These are phyloP conservation scores for Pristionchus maxplancki DNA, from an alignment of 2,888 invertebrate species.

Conservation along the genomic window DNA sequence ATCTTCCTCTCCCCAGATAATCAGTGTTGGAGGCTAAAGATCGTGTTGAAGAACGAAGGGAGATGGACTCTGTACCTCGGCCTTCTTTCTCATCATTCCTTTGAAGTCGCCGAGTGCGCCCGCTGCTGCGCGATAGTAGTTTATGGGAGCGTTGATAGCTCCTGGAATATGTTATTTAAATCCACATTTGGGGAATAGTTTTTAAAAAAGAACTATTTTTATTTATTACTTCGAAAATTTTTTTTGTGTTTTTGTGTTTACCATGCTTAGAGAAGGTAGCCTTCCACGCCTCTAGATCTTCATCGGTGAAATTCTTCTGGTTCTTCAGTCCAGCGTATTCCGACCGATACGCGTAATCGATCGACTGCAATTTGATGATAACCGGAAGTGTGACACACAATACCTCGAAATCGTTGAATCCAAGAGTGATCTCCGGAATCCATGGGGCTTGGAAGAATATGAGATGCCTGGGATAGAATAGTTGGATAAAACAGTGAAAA, in stretches of 20 bases:
- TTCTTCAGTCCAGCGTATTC: constrained; percentile 62
- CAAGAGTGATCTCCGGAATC: constrained; percentile 84
- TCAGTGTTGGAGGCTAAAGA: constrained; percentile 75
- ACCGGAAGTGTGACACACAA: constrained; percentile 84
- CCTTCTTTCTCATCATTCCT: constrained; percentile 71
- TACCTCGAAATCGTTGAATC: constrained; percentile 83
- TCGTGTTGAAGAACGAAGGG: too few species aligned
- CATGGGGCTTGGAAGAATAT: constrained; percentile 82
- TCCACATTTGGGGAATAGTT: neutral
- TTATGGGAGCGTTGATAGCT: constrained; percentile 86
- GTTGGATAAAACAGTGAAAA: neutral
- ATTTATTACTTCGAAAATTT: too few species aligned
- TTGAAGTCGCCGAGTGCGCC: neutral
- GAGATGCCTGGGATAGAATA: constrained; percentile 80
- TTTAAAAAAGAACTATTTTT: neutral
- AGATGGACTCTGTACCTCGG: constrained; percentile 9
- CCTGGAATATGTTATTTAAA: constrained; percentile 78
- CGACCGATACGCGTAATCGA: constrained; percentile 1
- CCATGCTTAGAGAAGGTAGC: constrained; percentile 85
- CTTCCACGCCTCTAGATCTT: constrained; percentile 86
- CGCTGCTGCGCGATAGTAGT: constrained; percentile 84
- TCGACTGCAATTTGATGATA: constrained; percentile 83
- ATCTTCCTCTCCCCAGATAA: constrained; percentile 83
- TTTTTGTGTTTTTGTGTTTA: too few species aligned
- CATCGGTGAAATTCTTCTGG: constrained; percentile 77